Conservation (phyloP, 2,797 vertebrate genomes). For the Tenualosa thibaudeaui region DNA sequence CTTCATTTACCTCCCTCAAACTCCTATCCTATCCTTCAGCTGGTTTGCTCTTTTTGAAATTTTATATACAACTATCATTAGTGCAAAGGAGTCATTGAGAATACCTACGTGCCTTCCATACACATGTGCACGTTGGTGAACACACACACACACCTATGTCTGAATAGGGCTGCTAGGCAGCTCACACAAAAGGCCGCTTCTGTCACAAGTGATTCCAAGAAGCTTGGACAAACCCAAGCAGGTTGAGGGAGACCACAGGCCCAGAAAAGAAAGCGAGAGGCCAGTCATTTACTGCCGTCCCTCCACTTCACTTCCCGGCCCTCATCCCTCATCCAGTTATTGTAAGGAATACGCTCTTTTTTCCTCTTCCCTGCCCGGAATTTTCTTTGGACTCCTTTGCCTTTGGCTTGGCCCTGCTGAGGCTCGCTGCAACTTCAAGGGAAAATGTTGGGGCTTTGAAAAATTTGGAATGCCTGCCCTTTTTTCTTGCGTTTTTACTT, state of each 20-base stretch:
- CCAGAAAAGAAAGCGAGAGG: constrained; percentile 48
- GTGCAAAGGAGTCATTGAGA: not conserved
- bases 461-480: constrained; percentile 32
- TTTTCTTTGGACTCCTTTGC: constrained; percentile 49
- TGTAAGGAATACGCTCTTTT: constrained; percentile 42
- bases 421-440: constrained; percentile 37
- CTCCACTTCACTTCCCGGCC: constrained; percentile 29
- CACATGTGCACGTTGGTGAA: not conserved
- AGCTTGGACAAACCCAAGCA: constrained; percentile 51
- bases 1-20: not conserved
- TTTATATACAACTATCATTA: too few species aligned
- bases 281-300: constrained; percentile 48
- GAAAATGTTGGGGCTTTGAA: constrained; percentile 29
- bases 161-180: not conserved
- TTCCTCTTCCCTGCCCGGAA: constrained; percentile 30
- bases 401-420: constrained; percentile 42
- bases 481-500: not conserved
- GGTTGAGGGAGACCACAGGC: constrained; percentile 55
- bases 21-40: not conserved
- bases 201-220: constrained; percentile 28
- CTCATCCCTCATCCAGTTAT: constrained; percentile 31
- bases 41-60: not conserved
- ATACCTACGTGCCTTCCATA: not conserved
- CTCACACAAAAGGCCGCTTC: constrained; percentile 29
- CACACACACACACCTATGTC: constrained; percentile 25